Base-by-base conservation (phyloP, 2,113 vertebrate genomes). In the Macquaria australasica region DNA sequence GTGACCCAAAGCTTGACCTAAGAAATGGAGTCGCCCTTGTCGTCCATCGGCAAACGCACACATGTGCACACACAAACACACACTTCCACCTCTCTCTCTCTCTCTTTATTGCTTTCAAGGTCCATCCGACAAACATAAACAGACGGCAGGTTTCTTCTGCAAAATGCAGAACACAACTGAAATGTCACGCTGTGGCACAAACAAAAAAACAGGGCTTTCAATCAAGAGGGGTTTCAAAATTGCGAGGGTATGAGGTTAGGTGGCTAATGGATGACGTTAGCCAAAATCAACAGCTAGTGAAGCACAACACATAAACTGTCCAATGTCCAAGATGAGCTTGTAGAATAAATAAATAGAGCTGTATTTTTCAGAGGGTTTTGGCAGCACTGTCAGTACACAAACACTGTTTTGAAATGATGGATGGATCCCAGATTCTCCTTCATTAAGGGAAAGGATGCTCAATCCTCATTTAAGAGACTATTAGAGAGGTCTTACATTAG, bases 1-100 rank as follows among this genome's bases (percentile, higher is more conserved):
- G 86, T 95, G 95, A 96, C 95, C 94, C 91, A 37, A 94, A 94
- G 93, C 87, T 88, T 95, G 92, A 96, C 95, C 95, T 85, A 67
- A 91, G 91, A 91, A 93, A 94, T 81, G 85, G 90, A 93, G 92
- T 90, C 70, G 77, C 82, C 93, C 86, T 86, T 78, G 79, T 85
- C 73, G 20, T 78, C 79, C 69, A 39, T 64, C 6, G 59, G 45
- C 73, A 34, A 50, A 64, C 39, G 5, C 34, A 71, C 45, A 16
- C 59, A 39, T 25, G 25, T 18, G 43, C 64, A 60, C 68, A 23
- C 56, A 31, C 34, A 21, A 34, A 34, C 76, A 60, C 59, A 60
- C 83, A 72, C 74, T 12, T 53, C 51, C 25, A 48, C 14, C 6
- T 18, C 48, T 69, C 9, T 48, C 9, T 23, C 9, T 9, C 28